A percentile compares a stretch with the other conserved stretches of the same genome.
These are phyloP conservation scores for Sylvia atricapilla DNA, from an alignment of 2,113 vertebrate species.

Conservation along the genomic window DNA sequence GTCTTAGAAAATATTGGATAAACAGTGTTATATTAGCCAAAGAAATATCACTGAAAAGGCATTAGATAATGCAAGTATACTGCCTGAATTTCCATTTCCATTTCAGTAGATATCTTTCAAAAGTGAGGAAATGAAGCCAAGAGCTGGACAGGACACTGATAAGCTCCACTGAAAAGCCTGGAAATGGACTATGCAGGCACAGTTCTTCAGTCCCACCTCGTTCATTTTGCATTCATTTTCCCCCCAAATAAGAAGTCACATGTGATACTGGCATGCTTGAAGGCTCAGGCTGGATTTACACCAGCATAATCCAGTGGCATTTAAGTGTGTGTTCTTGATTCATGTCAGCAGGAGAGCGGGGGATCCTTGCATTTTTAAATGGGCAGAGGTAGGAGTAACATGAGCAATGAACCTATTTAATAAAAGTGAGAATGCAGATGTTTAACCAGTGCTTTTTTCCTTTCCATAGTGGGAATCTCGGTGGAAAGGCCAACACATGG, in stretches of 20 bases:
- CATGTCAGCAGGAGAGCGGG: neutral
- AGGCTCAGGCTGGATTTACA: neutral
- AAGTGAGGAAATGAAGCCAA: neutral
- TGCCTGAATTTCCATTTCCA: neutral
- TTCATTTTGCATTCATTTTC: neutral
- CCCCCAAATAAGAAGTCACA: neutral
- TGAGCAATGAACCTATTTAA: neutral
- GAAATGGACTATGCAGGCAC: neutral
- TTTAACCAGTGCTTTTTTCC: accelerated
- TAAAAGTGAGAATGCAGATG: neutral
- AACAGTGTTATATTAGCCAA: neutral
- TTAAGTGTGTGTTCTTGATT: neutral
- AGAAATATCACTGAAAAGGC: neutral
- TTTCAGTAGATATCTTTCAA: neutral
- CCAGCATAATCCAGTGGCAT: neutral
- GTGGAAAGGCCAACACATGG: accelerated
- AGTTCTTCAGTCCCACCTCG: neutral
- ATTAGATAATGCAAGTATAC: neutral
- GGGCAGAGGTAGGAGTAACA: neutral
- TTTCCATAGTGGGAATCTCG: neutral
- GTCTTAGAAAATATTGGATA: neutral
- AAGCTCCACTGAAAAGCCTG: neutral
- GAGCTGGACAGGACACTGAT: neutral
- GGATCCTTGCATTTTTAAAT: neutral
- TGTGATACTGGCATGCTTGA: neutral